phyloP scores from a whole-genome alignment of 2,113 vertebrate genomes.

The Proteles cristata region DNA sequence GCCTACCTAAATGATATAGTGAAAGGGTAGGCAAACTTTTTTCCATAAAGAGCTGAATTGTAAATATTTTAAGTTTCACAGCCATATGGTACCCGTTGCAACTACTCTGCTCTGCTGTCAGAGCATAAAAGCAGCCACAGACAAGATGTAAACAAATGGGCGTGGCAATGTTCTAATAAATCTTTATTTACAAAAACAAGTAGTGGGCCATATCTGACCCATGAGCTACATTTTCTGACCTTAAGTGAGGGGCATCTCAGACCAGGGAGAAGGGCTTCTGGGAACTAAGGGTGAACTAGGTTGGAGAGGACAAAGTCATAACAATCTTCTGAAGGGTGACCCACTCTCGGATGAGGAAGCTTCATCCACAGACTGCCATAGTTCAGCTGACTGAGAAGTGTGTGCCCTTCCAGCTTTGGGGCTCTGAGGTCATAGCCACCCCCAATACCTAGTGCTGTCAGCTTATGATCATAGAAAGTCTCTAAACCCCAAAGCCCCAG shows the following conservation, averaged over 20 bases:
- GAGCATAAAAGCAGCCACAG: not conserved
- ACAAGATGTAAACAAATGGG: not conserved
- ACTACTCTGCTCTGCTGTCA: not conserved
- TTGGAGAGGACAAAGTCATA: not conserved
- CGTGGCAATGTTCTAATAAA: not conserved
- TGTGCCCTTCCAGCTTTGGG: not conserved
- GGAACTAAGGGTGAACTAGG: not conserved
- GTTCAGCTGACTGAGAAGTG: not conserved
- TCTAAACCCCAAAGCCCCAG: not conserved
- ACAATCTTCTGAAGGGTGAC: not conserved
- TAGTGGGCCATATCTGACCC: not conserved
- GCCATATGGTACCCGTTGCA: not conserved
- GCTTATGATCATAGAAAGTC: not conserved
- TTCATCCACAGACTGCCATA: fast-evolving
- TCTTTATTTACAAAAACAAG: constrained; percentile 2
- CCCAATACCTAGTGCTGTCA: not conserved
- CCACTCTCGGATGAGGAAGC: not conserved
- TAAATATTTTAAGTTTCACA: not conserved
- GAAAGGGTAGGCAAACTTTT: not conserved
- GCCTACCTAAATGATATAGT: not conserved
- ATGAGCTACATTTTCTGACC: not conserved
- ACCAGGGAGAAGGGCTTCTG: not conserved
- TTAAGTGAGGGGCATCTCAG: not conserved
- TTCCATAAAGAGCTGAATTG: not conserved
- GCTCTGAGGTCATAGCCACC: not conserved